A percentile compares a stretch with the other conserved stretches of the same genome.
phyloP scores from a whole-genome alignment of 2,888 invertebrate genomes.

The Latrodectus elegans region DNA sequence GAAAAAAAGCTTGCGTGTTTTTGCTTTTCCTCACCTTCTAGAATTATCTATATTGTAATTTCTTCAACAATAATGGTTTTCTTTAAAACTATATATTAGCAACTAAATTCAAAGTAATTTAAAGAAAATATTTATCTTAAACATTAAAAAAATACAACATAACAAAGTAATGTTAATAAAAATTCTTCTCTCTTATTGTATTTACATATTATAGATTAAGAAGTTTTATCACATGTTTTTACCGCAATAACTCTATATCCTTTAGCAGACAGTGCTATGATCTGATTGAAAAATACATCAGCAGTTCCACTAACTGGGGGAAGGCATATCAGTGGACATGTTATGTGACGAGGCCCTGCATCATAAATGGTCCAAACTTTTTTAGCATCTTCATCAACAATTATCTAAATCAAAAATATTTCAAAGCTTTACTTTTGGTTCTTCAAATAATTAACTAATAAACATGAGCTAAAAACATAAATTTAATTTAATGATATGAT shows the following conservation, averaged over 20 bases:
- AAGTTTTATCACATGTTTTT: conserved; percentile 73
- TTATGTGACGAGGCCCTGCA: conserved; percentile 86
- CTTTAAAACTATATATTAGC: no score
- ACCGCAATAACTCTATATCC: conserved; percentile 88
- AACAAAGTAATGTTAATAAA: no score
- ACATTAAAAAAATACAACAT: no score
- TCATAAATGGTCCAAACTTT: conserved; percentile 94
- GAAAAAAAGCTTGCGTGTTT: no score
- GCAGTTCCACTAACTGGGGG: conserved; percentile 92
- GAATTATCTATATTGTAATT: no score
- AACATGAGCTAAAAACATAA: not conserved
- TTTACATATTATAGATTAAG: not conserved
- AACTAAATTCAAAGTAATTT: no score
- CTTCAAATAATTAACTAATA: not conserved
- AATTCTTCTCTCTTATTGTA: no score
- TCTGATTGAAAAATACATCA: conserved; percentile 89
- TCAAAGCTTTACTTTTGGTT: not conserved
- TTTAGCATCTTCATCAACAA: conserved; percentile 85
- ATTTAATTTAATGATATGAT: not conserved
- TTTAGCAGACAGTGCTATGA: conserved; percentile 84
- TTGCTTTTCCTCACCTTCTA: no score
- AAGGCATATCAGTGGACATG: conserved; percentile 87
- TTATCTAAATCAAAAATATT: conserved; percentile 76
- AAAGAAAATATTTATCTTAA: no score
- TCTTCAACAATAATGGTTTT: no score